Evolutionary conservation across 2,888 invertebrate genomes (phyloP), one percentile per base, ranked within the genome.

Genomic region (Campopleginae sp.): DNA sequence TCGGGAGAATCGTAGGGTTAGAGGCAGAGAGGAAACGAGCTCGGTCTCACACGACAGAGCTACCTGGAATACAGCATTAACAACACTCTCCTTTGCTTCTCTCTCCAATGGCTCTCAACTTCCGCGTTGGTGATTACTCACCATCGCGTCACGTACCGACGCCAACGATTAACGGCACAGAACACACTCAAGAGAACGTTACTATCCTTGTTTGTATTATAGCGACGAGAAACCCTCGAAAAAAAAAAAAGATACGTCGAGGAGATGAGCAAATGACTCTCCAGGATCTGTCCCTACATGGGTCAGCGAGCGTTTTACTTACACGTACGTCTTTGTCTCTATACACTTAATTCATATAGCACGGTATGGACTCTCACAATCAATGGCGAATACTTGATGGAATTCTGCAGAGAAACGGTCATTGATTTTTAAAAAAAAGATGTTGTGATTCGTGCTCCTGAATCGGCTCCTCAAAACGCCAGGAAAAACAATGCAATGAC

Each of bases 71-170:
- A 74, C 33, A 70, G 70, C 58, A 74, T 70, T 54, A 80, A 68
- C 83, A 76, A 27, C 75, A 51, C 51, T 51, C 70, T n/a, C 10
- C 33, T 48, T 63, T 63, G 27, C 33, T 66, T 71, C 66, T 72
- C 48, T 80, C 84, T 44, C 77, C 75, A 76, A 63, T 68, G 75
- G 80, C 80, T 82, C 68, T 65, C 75, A 84, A 77, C 86, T 87
- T 87, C 84, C 88, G 71, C 86, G 66, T 68, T 74, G 76, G 82
- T 87, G 85, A 89, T 89, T 85, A 86, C 86, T 88, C 89, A 87
- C 85, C 85, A 88, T 88, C 86, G 85, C 84, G 86, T 86, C 86
- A 82, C 81, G 82, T 84, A 84, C 77, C 65, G 72, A 76, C 61
- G 68, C 66, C 65, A 78, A 54, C 72, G 78, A 65, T 72, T 58